Percentiles rank a stretch among this genome's conserved stretches.
Evolutionary conservation across 2,113 vertebrate species (phyloP).

Genomic region (Salvator merianae): DNA sequence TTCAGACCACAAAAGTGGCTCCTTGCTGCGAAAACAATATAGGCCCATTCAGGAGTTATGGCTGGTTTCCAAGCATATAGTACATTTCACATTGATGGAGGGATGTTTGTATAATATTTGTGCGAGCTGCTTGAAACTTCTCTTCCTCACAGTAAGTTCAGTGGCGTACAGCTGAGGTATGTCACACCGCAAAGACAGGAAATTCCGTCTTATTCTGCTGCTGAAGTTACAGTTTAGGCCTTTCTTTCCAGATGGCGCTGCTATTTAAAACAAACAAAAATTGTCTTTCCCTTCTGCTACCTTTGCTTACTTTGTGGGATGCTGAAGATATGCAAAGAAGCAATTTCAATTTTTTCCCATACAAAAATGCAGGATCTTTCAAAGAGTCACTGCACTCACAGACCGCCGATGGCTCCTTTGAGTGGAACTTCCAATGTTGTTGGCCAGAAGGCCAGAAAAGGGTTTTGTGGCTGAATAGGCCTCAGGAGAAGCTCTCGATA

Average conservation of each 20-base stretch:
- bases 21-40: constrained; percentile 10
- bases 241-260: neutral
- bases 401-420: constrained; percentile 70
- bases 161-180: neutral
- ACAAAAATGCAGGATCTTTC: neutral
- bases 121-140: neutral
- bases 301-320: neutral
- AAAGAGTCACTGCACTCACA: constrained; percentile 76
- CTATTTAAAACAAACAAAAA: neutral
- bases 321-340: constrained; percentile 10
- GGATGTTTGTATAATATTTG: neutral
- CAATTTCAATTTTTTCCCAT: neutral
- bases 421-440: neutral
- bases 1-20: neutral
- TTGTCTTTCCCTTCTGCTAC: neutral
- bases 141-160: neutral
- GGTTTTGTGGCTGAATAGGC: constrained; percentile 9
- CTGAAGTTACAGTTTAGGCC: neutral
- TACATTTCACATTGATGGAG: constrained; percentile 5
- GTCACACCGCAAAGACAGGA: neutral
- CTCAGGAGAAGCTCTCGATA: constrained; percentile 35
- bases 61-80: neutral
- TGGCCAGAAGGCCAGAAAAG: constrained; percentile 11
- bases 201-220: neutral
- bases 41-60: neutral